Evolutionary conservation across 2,113 vertebrate genomes (phyloP), one percentile per base, ranked within the genome.

Genomic region (Upupa epops): DNA sequence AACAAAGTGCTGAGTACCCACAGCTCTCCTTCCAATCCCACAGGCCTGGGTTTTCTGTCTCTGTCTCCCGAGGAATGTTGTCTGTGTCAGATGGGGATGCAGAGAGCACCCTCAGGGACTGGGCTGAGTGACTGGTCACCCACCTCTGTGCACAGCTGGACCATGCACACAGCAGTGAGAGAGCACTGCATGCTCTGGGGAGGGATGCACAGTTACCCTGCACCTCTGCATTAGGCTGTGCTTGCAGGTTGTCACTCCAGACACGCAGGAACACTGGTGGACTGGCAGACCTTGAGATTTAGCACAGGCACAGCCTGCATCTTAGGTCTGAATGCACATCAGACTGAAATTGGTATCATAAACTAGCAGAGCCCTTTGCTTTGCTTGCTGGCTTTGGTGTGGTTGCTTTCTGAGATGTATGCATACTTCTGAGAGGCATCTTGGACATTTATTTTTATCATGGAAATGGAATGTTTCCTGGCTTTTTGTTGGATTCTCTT

Each of bases 351-450:
- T 73, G 37, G 36, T 84, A 93, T 92, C 65, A 81, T 75, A 88
- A 86, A 90, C 55, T 48, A 90, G 70, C 81, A 81, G 70, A 90
- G 71, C 20, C 31, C 90, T 86, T 83, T 88, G 68, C 60, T 94
- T 84, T 87, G 51, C 89, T 95, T 94, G 71, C 90, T 92, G 90
- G 95, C 90, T 94, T 92, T 93, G 86, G 86, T 89, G 84, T 87
- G 82, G 81, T 89, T 94, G 84, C 63, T 90, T 95, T 95, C 70
- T 48, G 40, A 92, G 90, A 87, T 85, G 37, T 63, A 89, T 89
- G 81, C 90, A 87, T 94, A 86, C 85, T 93, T 95, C 75, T 68
- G 66, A 79, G 89, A 87, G 79, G 63, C 78, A 87, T 94, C 59
- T 70, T 48, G 52, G 76, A 94, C 72, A 85, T 88, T 63, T 92